These are phyloP conservation scores for Gallinago stenura DNA, from an alignment of 2,797 vertebrate species.

Conservation along the genomic window DNA sequence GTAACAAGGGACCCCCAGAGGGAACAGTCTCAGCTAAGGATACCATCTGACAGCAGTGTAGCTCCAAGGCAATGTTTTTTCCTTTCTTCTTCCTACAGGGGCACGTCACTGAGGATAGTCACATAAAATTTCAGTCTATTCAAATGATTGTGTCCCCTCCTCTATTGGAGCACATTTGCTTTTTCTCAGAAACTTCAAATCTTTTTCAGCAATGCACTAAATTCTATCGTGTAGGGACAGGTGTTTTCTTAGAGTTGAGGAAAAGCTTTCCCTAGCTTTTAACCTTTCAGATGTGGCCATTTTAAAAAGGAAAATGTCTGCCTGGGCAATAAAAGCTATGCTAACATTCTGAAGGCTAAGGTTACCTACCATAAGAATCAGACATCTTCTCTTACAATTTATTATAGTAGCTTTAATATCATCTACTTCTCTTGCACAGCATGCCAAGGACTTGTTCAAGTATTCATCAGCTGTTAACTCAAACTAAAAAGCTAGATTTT, in stretches of 20 bases:
- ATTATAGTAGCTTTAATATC: background rate
- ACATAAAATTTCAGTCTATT: constrained; percentile 3
- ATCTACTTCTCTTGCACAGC: background rate
- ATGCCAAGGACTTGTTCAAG: background rate
- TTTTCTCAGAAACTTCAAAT: constrained; percentile 41
- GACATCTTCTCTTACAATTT: background rate
- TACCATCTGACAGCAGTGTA: background rate
- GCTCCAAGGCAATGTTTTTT: constrained; percentile 12
- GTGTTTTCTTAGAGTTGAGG: background rate
- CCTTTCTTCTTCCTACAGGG: background rate
- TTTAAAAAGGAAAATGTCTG: constrained; percentile 16
- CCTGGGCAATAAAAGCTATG: background rate
- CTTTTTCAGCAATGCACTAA: background rate
- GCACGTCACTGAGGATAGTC: background rate
- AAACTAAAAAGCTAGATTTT: background rate
- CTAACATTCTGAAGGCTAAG: constrained; percentile 38
- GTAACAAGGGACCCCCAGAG: background rate
- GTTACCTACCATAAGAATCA: background rate
- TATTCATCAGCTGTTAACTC: constrained; percentile 2
- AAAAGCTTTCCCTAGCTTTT: background rate
- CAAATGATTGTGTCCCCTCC: background rate
- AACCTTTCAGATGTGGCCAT: constrained; percentile 1
- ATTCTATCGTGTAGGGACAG: background rate
- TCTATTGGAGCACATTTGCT: background rate
- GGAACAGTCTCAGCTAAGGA: background rate